A percentile compares a stretch with the other conserved stretches of the same genome.
Evolutionary conservation across 2,888 invertebrate genomes (phyloP).

Genomic region (Cephus runcator): DNA sequence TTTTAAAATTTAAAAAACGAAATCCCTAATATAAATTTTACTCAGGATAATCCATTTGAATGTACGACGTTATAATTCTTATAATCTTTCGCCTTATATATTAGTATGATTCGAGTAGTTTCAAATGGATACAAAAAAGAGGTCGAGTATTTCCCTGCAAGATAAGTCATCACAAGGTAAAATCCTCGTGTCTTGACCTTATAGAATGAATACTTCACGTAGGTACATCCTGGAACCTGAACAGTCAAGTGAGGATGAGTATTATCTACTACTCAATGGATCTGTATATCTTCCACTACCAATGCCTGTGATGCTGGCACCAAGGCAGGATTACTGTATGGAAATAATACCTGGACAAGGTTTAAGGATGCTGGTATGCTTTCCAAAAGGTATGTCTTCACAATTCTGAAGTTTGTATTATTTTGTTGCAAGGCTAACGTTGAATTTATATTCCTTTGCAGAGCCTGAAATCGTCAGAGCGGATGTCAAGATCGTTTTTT

Average conservation of each 20-base stretch:
- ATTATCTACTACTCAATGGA: constrained; percentile 71
- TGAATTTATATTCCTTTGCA: constrained; percentile 24
- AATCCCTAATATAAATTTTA: background rate
- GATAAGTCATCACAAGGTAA: background rate
- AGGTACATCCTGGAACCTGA: constrained; percentile 71
- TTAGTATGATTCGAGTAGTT: background rate
- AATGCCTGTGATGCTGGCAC: constrained; percentile 66
- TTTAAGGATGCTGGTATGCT: constrained; percentile 69
- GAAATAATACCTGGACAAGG: constrained; percentile 70
- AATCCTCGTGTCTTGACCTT: background rate
- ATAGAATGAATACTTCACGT: constrained; percentile 26
- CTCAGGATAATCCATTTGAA: background rate
- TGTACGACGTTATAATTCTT: background rate
- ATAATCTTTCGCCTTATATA: background rate
- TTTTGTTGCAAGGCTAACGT: constrained; percentile 11
- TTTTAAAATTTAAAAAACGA: background rate
- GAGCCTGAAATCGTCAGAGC: constrained; percentile 32
- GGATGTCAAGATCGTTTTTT: constrained; percentile 49
- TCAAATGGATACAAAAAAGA: background rate
- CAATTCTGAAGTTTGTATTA: background rate
- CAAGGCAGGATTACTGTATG: constrained; percentile 71
- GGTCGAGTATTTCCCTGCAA: background rate
- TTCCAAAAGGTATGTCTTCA: constrained; percentile 46
- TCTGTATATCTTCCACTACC: constrained; percentile 69
- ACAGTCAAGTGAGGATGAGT: constrained; percentile 67